A percentile compares a stretch with the other conserved stretches of the same genome.
phyloP scores from a whole-genome alignment of 2,888 invertebrate genomes.

The Calliphora vomitoria region DNA sequence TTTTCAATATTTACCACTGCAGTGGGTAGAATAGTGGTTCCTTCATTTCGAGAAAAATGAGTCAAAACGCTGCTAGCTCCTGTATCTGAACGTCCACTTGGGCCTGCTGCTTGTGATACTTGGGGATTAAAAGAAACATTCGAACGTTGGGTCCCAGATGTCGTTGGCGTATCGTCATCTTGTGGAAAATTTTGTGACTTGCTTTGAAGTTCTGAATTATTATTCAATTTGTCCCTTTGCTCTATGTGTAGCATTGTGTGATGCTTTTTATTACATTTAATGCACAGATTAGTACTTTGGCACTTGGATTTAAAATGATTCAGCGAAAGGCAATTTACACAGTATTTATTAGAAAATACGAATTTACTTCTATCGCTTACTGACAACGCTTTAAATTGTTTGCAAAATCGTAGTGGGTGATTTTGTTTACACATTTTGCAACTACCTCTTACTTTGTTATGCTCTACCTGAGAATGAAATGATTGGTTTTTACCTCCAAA shows the following conservation, averaged over 20 bases:
- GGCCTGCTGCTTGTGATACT: neutral
- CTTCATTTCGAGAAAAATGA: too few species aligned
- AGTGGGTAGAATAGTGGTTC: neutral
- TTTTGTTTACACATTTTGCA: conserved; percentile 23
- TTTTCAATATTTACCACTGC: neutral
- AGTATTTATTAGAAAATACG: neutral
- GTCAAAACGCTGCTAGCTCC: too few species aligned
- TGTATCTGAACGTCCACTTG: neutral
- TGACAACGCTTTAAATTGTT: neutral
- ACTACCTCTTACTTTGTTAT: neutral
- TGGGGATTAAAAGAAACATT: neutral
- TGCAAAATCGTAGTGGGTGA: conserved; percentile 14
- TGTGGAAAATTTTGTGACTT: neutral
- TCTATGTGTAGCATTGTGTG: conserved; percentile 14
- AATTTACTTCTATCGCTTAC: neutral
- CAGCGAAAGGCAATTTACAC: neutral
- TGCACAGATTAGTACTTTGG: neutral
- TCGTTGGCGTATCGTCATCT: neutral
- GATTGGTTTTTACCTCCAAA: neutral
- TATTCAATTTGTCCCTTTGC: neutral
- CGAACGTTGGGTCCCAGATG: neutral
- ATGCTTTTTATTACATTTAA: conserved; percentile 9
- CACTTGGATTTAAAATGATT: conserved; percentile 1
- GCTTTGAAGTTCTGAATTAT: neutral
- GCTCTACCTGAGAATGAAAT: neutral